Evolutionary conservation across 2,797 vertebrate species (phyloP).

Genomic region (Enteromius treurensis): DNA sequence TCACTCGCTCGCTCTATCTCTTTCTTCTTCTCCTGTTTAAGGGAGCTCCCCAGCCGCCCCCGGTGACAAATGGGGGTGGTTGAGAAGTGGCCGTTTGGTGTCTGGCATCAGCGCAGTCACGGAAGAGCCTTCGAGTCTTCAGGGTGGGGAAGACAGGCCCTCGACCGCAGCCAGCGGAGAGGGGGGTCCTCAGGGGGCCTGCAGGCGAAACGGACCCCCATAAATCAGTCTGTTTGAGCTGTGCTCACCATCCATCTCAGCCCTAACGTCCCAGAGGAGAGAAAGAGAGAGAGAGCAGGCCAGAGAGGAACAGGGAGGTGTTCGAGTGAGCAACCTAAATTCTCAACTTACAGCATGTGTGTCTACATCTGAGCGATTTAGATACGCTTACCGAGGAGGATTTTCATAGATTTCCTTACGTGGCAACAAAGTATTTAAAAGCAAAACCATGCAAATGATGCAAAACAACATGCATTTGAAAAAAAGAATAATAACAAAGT

Average conservation of each 20-base stretch:
- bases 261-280: slow-evolving; percentile 75
- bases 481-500: neutral
- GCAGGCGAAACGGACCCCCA: slow-evolving; percentile 83
- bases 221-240: slow-evolving; percentile 86
- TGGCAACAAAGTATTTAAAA: neutral
- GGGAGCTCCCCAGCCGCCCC: slow-evolving; percentile 80
- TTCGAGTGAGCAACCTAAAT: slow-evolving; percentile 56
- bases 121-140: slow-evolving; percentile 79
- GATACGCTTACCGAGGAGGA: neutral
- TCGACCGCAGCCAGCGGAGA: slow-evolving; percentile 80
- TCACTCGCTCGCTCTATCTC: slow-evolving; percentile 72
- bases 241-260: slow-evolving; percentile 77
- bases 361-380: slow-evolving; percentile 20
- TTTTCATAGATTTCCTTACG: too few relatives aligned
- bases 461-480: neutral
- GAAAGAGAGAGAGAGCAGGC: slow-evolving; percentile 53
- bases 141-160: slow-evolving; percentile 79
- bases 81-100: slow-evolving; percentile 83
- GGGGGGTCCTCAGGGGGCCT: slow-evolving; percentile 80
- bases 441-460: neutral
- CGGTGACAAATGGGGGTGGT: slow-evolving; percentile 88
- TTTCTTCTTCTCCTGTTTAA: slow-evolving; percentile 77
- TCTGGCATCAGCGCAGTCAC: slow-evolving; percentile 82
- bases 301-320: slow-evolving; percentile 32
- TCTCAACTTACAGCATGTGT: slow-evolving; percentile 65